These are phyloP conservation scores for Corydoras maculifer DNA, from an alignment of 2,113 vertebrate species.

Conservation along the genomic window DNA sequence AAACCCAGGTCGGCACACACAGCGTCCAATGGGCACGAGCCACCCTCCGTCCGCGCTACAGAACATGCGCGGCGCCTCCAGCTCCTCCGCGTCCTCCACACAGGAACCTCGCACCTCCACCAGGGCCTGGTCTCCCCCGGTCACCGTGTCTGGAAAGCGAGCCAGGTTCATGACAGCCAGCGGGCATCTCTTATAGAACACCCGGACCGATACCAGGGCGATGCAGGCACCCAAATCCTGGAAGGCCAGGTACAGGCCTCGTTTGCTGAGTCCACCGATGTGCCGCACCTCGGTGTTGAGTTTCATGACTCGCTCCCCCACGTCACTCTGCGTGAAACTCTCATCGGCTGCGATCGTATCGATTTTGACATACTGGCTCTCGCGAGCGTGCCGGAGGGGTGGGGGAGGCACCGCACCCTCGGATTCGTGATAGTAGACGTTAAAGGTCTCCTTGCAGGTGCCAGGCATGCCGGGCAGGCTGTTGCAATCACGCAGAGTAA, in stretches of 20 bases:
- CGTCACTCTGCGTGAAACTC: conserved; percentile 85
- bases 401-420: conserved; percentile 77
- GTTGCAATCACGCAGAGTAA: conserved; percentile 95
- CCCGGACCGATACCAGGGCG: conserved; percentile 91
- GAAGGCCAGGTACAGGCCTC: conserved; percentile 94
- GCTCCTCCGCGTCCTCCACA: conserved; percentile 88
- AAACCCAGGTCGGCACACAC: conserved; percentile 89
- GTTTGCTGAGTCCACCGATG: conserved; percentile 85
- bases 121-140: conserved; percentile 90
- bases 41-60: conserved; percentile 96
- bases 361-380: conserved; percentile 60
- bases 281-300: conserved; percentile 97
- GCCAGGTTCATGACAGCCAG: conserved; percentile 93
- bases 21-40: conserved; percentile 97
- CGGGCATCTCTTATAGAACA: conserved; percentile 97
- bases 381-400: conserved; percentile 59
- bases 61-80: conserved; percentile 94
- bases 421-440: conserved; percentile 95
- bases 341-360: conserved; percentile 77
- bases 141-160: conserved; percentile 93
- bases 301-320: conserved; percentile 95
- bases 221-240: conserved; percentile 97
- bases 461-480: conserved; percentile 93
- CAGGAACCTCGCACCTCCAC: conserved; percentile 90
- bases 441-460: conserved; percentile 98